phyloP scores from a whole-genome alignment of 37 sponge, comb jelly and placozoan genomes.

The Chondrosia reniformis region DNA sequence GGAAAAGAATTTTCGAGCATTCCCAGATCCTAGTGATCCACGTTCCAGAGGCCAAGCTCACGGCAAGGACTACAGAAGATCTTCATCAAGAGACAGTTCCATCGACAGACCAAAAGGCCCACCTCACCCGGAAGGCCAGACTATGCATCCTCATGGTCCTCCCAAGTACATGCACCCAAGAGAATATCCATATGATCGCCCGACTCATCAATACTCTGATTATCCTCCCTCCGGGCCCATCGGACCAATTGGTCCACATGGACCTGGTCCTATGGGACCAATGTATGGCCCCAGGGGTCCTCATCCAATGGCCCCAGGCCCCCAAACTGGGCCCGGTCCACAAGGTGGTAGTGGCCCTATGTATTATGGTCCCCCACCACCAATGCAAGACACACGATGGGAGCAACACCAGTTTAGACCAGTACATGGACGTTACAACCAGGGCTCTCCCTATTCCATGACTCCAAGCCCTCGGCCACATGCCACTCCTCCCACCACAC shows the following conservation, averaged over 20 bases:
- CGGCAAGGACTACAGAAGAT: background rate
- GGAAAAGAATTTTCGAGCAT: background rate
- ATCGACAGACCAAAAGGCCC: background rate
- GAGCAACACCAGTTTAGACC: background rate
- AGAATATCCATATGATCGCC: background rate
- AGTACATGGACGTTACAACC: background rate
- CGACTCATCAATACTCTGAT: background rate
- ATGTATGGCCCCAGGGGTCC: background rate
- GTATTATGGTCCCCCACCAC: background rate
- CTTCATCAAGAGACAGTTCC: background rate
- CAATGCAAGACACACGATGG: no score
- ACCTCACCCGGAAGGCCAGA: background rate
- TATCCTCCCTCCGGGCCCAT: constrained; percentile 6
- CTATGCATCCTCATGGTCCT: background rate
- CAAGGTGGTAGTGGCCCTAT: no score
- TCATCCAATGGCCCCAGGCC: background rate
- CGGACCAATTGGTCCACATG: background rate
- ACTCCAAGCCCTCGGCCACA: constrained; percentile 9
- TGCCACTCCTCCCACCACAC: constrained; percentile 3
- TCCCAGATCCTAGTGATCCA: constrained; percentile 5
- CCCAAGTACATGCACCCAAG: background rate
- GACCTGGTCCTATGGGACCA: background rate
- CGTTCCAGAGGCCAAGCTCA: background rate
- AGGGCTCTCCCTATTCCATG: background rate
- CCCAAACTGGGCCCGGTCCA: no score